phyloP scores from a whole-genome alignment of 2,888 invertebrate species.

The Diloba caeruleocephala region DNA sequence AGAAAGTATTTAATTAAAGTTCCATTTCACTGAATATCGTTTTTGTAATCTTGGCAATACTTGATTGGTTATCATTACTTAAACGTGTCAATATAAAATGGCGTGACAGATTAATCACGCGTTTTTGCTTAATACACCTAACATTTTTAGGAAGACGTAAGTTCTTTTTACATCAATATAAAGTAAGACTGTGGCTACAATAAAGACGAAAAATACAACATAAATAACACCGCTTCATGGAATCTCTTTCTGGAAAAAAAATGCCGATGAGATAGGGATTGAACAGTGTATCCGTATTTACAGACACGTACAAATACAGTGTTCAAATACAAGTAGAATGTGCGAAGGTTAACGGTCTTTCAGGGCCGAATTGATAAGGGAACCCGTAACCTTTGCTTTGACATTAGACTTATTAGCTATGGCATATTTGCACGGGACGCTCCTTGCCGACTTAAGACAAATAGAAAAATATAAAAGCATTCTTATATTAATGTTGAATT shows the following conservation, averaged over 20 bases:
- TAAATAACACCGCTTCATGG: neutral
- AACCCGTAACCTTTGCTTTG: constrained; percentile 50
- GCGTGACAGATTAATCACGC: neutral
- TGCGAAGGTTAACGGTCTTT: constrained; percentile 69
- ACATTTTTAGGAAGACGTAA: too few relatives aligned
- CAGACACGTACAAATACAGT: constrained; percentile 52
- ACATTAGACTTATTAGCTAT: constrained; percentile 50
- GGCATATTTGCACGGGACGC: constrained; percentile 18
- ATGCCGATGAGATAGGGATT: constrained; percentile 18
- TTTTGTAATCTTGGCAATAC: neutral
- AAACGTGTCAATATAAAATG: constrained; percentile 8
- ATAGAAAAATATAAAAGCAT: constrained; percentile 4
- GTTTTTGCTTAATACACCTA: too few relatives aligned
- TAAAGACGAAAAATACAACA: neutral
- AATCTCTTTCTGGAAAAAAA: constrained; percentile 29
- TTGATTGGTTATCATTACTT: constrained; percentile 15
- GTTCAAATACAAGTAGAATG: constrained; percentile 70
- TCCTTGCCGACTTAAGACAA: constrained; percentile 8
- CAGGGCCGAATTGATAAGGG: constrained; percentile 71
- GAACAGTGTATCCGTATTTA: constrained; percentile 38
- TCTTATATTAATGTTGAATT: too few relatives aligned
- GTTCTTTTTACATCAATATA: too few relatives aligned
- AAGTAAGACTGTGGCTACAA: too few relatives aligned
- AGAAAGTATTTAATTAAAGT: constrained; percentile 19
- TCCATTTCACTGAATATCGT: constrained; percentile 14